Base-by-base conservation (phyloP, 2,797 vertebrate genomes). In the Onychomys arenicola region DNA sequence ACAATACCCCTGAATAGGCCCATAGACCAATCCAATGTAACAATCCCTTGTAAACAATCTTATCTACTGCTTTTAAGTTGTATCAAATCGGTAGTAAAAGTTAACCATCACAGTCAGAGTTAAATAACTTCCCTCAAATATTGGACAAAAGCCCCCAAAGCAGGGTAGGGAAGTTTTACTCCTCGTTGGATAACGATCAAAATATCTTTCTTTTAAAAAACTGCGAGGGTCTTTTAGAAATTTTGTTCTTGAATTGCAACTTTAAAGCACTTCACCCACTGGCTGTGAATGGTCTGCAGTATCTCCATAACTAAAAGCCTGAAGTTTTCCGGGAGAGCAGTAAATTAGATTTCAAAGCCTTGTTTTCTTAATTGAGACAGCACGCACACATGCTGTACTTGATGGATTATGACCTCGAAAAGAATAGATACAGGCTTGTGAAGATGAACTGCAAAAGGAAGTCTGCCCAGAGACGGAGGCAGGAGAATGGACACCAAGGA, bases 281-380 rank as follows among this genome's bases (percentile, higher is more conserved):
- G 55, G 0, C 59, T 90, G 78, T 77, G 63, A 80, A 80, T 86
- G 34, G 32, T 29, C 55, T 90, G 67, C 10, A 90, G 2, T 55
- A 17, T 37, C 61, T 80, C 12, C 63, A 63, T 25, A 89, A 63
- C 27, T 57, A 63, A 52, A 95, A 57, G 43, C 92, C 57, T 92
- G 34, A 93, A 85, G 16, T 90, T 94, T 85, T 43, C 32, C 25
- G 52, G 37, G 16, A 94, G 75, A 87, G 76, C 1, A 16, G 32
- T 63, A 77, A 57, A 80, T 93, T 75, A n/a, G 27, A 90, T 93
- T 94, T 93, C 67, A 81, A 86, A 82, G 49, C 17, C 59, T 59
- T 85, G 49, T 29, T 77, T 77, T 63, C 34, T 49, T 61, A 77
- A 49, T 65, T 63, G 55, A 89, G 88, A 89, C 23, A 40, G 4